Percentiles rank a stretch among this genome's conserved stretches.
These are phyloP conservation scores for Nebria brevicollis DNA, from an alignment of 2,888 invertebrate genomes.

Conservation along the genomic window DNA sequence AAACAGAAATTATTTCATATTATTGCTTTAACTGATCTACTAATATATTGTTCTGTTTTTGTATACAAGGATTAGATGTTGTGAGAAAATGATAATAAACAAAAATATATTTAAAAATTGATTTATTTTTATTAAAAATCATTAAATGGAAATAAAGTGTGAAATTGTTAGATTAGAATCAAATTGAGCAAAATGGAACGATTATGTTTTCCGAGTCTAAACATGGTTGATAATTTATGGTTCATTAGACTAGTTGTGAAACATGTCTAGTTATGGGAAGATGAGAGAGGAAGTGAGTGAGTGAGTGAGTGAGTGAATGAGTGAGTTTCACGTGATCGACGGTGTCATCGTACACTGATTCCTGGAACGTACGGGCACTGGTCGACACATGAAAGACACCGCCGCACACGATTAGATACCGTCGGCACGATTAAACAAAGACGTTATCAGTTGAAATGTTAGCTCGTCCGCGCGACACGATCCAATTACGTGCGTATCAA, in stretches of 20 bases:
- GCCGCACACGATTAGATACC: slow-evolving; percentile 26
- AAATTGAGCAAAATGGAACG: not conserved
- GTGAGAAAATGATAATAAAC: no score
- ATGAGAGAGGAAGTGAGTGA: not conserved
- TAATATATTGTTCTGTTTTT: no score
- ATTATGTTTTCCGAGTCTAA: not conserved
- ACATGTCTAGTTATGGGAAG: not conserved
- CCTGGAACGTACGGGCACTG: slow-evolving; percentile 18
- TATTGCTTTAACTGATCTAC: slow-evolving; percentile 12
- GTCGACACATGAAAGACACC: slow-evolving; percentile 21
- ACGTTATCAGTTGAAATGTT: slow-evolving; percentile 23
- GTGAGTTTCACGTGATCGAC: not conserved
- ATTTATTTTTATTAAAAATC: not conserved
- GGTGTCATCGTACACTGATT: slow-evolving; percentile 6
- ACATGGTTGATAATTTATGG: not conserved
- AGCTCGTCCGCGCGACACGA: slow-evolving; percentile 18
- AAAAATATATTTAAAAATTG: no score
- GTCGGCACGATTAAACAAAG: slow-evolving; percentile 23
- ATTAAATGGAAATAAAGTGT: not conserved
- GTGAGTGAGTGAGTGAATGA: not conserved
- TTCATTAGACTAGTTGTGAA: not conserved
- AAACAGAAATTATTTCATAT: slow-evolving; percentile 28
- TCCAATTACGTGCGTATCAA: slow-evolving; percentile 18
- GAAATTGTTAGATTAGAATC: not conserved
- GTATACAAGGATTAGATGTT: no score